phyloP scores from a whole-genome alignment of 2,797 vertebrate genomes.

The Babyrousa celebensis region DNA sequence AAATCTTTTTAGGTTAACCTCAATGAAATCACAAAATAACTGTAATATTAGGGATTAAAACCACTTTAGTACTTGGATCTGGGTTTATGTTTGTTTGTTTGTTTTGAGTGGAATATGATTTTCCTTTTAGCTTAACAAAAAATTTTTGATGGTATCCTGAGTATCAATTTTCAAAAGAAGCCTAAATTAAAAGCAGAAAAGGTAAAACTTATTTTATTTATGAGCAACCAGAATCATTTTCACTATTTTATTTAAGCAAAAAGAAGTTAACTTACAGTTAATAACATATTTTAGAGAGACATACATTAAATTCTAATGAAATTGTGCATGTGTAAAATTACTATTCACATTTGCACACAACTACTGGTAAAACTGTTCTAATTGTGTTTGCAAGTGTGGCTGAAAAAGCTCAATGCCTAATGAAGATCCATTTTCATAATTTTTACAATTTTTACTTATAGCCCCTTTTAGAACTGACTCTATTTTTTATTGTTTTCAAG shows the following conservation, averaged over 20 bases:
- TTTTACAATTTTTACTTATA: background rate
- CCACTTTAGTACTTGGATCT: background rate
- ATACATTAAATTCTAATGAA: constrained; percentile 13
- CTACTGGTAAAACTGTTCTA: background rate
- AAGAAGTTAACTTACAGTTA: constrained; percentile 29
- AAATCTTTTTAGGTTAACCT: background rate
- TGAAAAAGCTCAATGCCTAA: background rate
- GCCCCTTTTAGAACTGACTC: background rate
- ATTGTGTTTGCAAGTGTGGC: background rate
- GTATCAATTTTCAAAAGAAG: constrained; percentile 29
- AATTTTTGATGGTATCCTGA: background rate
- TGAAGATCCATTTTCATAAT: constrained; percentile 12
- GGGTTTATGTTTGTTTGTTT: background rate
- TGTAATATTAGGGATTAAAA: constrained; percentile 46
- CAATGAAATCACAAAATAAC: background rate
- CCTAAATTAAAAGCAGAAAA: constrained; percentile 11
- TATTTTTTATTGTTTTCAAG: constrained; percentile 14
- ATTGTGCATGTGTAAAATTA: background rate
- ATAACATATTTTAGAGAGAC: background rate
- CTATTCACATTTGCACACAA: constrained; percentile 19
- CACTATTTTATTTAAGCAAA: constrained; percentile 21
- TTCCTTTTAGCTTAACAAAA: constrained; percentile 47
- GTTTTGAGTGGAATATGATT: background rate
- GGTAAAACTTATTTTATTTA: background rate
- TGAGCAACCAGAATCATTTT: background rate